These are phyloP conservation scores for Spizaetus ornatus DNA, from an alignment of 2,113 vertebrate genomes.

Conservation along the genomic window DNA sequence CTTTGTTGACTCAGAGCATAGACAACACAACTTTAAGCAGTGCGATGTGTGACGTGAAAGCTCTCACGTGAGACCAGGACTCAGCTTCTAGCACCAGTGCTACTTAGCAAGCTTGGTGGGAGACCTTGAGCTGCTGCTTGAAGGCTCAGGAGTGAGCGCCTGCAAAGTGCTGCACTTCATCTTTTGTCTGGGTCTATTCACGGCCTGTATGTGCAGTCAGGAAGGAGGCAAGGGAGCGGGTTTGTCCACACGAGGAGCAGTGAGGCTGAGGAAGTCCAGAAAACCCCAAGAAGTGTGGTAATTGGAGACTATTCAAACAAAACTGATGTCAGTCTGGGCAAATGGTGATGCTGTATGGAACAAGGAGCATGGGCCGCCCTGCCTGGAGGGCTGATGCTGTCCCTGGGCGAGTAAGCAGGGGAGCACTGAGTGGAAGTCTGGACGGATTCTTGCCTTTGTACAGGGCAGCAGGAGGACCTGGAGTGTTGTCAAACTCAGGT, in stretches of 20 bases:
- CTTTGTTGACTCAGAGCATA: neutral
- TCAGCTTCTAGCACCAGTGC: neutral
- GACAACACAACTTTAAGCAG: neutral
- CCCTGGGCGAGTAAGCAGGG: neutral
- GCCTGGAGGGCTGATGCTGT: neutral
- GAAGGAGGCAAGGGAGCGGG: neutral
- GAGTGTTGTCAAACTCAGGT: accelerated
- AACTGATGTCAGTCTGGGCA: neutral
- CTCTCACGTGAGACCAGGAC: neutral
- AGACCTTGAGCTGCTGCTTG: neutral
- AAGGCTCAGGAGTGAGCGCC: neutral
- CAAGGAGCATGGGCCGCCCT: neutral
- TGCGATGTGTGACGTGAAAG: neutral
- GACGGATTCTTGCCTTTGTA: neutral
- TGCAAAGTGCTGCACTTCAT: neutral
- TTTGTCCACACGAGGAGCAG: neutral
- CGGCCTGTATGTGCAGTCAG: accelerated
- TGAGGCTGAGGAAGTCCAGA: neutral
- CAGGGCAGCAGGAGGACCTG: neutral
- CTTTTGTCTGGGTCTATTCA: neutral
- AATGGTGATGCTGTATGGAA: neutral
- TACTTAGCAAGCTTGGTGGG: neutral
- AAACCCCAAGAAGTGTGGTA: neutral
- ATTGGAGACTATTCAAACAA: neutral
- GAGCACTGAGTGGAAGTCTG: neutral